Percentiles rank a stretch among this genome's conserved stretches.
phyloP scores from a whole-genome alignment of 2,888 invertebrate species.

The Clivina fossor region DNA sequence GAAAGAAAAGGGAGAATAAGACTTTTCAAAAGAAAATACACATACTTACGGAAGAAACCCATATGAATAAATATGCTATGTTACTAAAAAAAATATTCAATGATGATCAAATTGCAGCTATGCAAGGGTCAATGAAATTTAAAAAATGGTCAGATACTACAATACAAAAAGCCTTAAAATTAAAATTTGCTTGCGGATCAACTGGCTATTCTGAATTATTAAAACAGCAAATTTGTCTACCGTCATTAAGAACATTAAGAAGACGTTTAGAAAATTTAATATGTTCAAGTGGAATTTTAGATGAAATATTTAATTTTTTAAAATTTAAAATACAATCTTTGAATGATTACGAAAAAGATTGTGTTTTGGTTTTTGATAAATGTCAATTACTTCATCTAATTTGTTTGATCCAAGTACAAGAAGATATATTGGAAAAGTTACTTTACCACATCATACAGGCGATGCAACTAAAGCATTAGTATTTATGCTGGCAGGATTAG shows the following conservation, averaged over 20 bases:
- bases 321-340: conserved; percentile 28
- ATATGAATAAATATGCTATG: too few relatives aligned
- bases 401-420: conserved; percentile 24
- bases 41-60: too few relatives aligned
- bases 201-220: background rate
- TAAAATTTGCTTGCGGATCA: conserved; percentile 1
- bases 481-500: conserved; percentile 31
- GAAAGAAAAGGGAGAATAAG: too few relatives aligned
- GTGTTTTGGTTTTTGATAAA: conserved; percentile 32
- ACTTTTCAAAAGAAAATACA: too few relatives aligned
- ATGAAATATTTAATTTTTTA: conserved; percentile 14
- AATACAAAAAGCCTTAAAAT: conserved; percentile 38
- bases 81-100: too few relatives aligned
- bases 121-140: conserved; percentile 9
- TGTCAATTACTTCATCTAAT: conserved; percentile 27
- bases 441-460: conserved; percentile 30
- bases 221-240: background rate
- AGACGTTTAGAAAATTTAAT: conserved; percentile 9
- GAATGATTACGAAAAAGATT: conserved; percentile 27
- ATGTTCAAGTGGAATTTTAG: conserved; percentile 14
- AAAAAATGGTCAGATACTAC: conserved; percentile 33
- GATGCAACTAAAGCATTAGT: conserved; percentile 32
- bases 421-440: conserved; percentile 29
- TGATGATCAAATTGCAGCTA: conserved; percentile 18
- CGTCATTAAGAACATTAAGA: conserved; percentile 11